Percentiles rank a stretch among this genome's conserved stretches.
phyloP scores from a whole-genome alignment of 2,113 vertebrate species.

The Anser cygnoides region DNA sequence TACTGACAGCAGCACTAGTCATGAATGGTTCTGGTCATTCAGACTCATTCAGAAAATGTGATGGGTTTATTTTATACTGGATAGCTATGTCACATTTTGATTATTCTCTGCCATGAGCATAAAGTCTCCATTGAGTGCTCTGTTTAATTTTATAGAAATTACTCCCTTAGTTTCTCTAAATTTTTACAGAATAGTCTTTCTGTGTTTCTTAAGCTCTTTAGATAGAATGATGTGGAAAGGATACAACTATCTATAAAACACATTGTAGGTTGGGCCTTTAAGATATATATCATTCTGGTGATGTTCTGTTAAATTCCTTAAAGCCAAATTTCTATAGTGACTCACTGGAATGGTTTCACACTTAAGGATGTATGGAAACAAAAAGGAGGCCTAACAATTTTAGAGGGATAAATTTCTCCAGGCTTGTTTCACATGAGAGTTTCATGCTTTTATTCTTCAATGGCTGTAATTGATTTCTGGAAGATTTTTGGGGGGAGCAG shows the following conservation, averaged over 20 bases:
- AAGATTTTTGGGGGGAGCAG: neutral
- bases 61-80: neutral
- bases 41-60: neutral
- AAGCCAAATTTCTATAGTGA: neutral
- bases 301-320: neutral
- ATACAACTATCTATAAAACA: neutral
- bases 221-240: neutral
- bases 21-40: neutral
- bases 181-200: neutral
- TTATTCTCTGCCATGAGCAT: neutral
- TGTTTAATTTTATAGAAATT: neutral
- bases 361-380: neutral
- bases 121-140: neutral
- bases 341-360: neutral
- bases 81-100: neutral
- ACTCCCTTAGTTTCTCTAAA: neutral
- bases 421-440: neutral
- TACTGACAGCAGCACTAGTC: fast-evolving
- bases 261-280: neutral
- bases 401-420: neutral
- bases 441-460: neutral
- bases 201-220: neutral
- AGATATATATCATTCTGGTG: neutral
- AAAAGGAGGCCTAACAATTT: neutral
- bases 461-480: neutral